Percentiles rank a stretch among this genome's conserved stretches.
Evolutionary conservation across 2,888 invertebrate genomes (phyloP).

Genomic region (Brachypalpus laphriformis): DNA sequence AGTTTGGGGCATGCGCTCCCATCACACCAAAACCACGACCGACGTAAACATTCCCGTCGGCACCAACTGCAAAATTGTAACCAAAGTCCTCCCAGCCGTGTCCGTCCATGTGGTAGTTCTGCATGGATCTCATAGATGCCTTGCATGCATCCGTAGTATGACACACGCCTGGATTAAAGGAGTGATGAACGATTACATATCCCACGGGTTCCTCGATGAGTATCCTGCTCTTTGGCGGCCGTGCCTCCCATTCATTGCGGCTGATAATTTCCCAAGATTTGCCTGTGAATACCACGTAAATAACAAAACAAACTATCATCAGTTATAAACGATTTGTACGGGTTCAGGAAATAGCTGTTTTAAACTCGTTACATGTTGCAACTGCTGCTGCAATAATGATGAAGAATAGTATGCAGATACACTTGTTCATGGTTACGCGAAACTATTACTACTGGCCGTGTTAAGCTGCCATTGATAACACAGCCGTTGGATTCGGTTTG

Average conservation of each 20-base stretch:
- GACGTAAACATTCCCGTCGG: constrained; percentile 86
- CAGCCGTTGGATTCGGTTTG: background rate
- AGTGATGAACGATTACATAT: constrained; percentile 87
- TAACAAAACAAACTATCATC: constrained; percentile 68
- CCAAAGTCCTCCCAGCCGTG: constrained; percentile 87
- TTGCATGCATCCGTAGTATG: constrained; percentile 83
- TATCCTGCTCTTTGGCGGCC: constrained; percentile 80
- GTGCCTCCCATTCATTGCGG: constrained; percentile 85
- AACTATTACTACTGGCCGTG: constrained; percentile 55
- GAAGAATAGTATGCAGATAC: constrained; percentile 37
- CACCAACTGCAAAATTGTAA: constrained; percentile 87
- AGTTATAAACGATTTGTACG: constrained; percentile 35
- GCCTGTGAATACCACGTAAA: constrained; percentile 55
- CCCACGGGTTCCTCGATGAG: constrained; percentile 84
- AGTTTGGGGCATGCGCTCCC: constrained; percentile 87
- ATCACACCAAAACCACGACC: constrained; percentile 87
- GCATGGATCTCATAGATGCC: constrained; percentile 85
- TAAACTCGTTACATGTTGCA: constrained; percentile 60
- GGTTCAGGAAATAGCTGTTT: constrained; percentile 31
- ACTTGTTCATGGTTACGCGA: constrained; percentile 65
- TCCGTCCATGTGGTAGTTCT: constrained; percentile 84
- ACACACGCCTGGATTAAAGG: constrained; percentile 85
- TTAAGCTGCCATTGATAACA: background rate
- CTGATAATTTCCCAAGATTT: constrained; percentile 77
- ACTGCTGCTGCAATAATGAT: constrained; percentile 34